Percentiles rank a stretch among this genome's conserved stretches.
Conservation (phyloP, 2,797 vertebrate species). For the Decapterus maruadsi region DNA sequence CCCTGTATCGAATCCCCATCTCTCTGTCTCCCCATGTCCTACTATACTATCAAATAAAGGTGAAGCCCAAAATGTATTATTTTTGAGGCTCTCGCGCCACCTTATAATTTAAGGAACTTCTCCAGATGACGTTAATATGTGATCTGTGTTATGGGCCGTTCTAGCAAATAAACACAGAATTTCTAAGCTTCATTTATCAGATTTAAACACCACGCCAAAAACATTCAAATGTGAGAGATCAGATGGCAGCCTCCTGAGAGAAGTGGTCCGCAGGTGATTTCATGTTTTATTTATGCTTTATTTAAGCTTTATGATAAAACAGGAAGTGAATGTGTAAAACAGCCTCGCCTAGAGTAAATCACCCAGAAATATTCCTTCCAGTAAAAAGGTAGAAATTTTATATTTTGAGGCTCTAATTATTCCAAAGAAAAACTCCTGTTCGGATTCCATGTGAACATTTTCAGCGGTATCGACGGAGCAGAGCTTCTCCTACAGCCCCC, state of each 20-base stretch:
- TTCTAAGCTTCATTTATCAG: neutral
- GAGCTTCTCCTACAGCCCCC: conserved; percentile 22
- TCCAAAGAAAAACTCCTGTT: neutral
- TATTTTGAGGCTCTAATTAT: neutral
- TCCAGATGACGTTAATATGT: neutral
- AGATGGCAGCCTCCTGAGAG: neutral
- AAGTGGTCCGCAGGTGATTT: neutral
- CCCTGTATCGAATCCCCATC: no score
- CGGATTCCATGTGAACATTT: conserved; percentile 8
- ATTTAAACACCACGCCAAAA: neutral
- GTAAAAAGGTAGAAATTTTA: neutral
- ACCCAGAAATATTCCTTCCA: neutral
- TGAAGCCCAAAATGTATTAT: no score
- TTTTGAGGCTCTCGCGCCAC: neutral
- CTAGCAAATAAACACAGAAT: neutral
- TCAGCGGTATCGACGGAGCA: conserved; percentile 5
- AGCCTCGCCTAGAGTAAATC: neutral
- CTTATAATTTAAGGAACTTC: neutral
- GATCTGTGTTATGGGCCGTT: neutral
- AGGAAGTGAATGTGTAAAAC: neutral
- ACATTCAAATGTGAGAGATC: neutral
- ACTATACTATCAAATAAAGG: no score
- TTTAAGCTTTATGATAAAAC: neutral
- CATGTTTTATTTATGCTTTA: neutral
- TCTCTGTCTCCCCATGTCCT: no score